A percentile compares a stretch with the other conserved stretches of the same genome.
phyloP scores from a whole-genome alignment of 2,113 vertebrate species.

The Ceyx cyanopectus region DNA sequence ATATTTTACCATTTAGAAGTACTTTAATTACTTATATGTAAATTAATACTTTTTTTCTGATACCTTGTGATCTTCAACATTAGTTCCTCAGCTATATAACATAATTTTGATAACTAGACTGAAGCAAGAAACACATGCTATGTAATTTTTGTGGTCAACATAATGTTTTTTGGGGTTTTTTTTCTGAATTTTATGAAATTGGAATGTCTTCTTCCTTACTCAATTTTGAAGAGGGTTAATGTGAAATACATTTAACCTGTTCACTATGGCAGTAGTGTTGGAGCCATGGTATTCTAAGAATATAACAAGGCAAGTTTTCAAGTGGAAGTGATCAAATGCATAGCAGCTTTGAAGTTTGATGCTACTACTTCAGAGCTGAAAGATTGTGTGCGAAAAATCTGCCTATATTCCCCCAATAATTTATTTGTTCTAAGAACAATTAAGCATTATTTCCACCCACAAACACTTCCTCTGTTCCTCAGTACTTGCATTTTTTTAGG shows the following conservation, averaged over 20 bases:
- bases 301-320: neutral
- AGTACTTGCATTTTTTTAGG: neutral
- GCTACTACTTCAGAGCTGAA: neutral
- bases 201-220: neutral
- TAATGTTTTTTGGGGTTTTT: neutral
- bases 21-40: neutral
- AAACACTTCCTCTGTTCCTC: neutral
- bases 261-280: neutral
- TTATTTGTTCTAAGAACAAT: neutral
- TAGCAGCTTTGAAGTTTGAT: neutral
- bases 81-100: conserved; percentile 31
- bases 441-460: neutral
- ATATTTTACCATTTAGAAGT: neutral
- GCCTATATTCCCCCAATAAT: neutral
- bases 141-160: neutral
- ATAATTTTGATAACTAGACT: neutral
- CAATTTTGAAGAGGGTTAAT: neutral
- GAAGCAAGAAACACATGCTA: neutral
- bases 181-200: neutral
- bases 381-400: neutral
- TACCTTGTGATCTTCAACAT: neutral
- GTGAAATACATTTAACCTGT: neutral
- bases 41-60: neutral
- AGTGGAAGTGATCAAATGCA: neutral
- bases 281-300: neutral